Base-by-base conservation (phyloP, 2,113 vertebrate species). In the Craseonycteris thonglongyai region DNA sequence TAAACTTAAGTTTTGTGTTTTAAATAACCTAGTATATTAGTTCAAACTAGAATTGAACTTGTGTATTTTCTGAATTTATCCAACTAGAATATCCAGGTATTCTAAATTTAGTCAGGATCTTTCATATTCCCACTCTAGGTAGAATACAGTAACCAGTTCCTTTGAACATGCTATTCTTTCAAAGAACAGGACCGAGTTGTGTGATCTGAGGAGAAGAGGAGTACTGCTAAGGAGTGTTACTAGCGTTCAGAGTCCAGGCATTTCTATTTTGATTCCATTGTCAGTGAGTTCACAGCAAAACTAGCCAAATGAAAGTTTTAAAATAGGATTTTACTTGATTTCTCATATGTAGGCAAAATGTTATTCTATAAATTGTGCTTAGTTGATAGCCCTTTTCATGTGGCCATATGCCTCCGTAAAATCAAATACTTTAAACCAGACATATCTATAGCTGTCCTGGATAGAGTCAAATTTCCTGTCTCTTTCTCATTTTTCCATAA, bases 1-100 rank as follows among this genome's bases (percentile, higher is more conserved):
- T 85, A 90, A 90, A 92, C 58, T 58, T 58, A 56, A 1, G 15
- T 85, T 90, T 92, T 84, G 0, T 79, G 10, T 94, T 94, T 95
- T 88, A 65, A 82, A 63, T 95, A 68, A 69, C 35, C 19, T 81
- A 65, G 56, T 69, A 45, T 80, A 76, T 22, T 61, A 71, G 45
- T 78, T 93, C 4, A 93, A 93, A 79, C 28, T 54, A 86, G 89
- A 94, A 47, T 13, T 84, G 54, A 66, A 88, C 30, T 79, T 91
- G 28, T 58, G 85, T 45, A 74, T 91, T 84, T 90, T 69, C 30
- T 63, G 54, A 82, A 79, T 91, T 90, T 88, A 78, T 30, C 22
- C 26, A 80, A 12, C 14, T 68, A 65, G 42, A 76, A 63, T 89
- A 18, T 61, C n/a, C 42, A 74, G n/a, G 61, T 87, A 71, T 81